Percentiles rank a stretch among this genome's conserved stretches.
phyloP scores from a whole-genome alignment of 2,113 vertebrate species.

The Leptocoma aspasia region DNA sequence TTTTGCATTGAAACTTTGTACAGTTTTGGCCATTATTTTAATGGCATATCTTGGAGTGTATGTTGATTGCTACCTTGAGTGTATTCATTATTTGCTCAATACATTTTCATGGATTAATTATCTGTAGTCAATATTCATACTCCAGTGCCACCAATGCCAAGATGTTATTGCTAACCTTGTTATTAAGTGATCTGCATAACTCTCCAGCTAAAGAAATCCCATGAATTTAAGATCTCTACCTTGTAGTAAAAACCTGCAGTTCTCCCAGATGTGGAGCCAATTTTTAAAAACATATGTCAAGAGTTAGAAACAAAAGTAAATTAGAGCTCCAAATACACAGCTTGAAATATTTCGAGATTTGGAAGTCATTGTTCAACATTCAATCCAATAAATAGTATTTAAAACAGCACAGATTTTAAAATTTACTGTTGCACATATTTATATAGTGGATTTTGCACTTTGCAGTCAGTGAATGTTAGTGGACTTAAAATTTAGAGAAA shows the following conservation, averaged over 20 bases:
- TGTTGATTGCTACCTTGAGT: neutral
- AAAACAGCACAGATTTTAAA: neutral
- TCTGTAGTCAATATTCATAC: neutral
- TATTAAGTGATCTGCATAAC: neutral
- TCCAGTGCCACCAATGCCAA: neutral
- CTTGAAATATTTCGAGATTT: neutral
- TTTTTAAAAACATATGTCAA: neutral
- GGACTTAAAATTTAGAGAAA: neutral
- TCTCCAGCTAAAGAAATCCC: neutral
- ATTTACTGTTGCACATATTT: neutral
- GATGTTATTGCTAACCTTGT: neutral
- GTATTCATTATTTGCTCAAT: neutral
- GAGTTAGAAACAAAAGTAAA: neutral
- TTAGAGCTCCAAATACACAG: neutral
- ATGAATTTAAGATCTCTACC: neutral
- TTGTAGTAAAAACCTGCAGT: neutral
- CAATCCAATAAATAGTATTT: neutral
- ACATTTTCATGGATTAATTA: neutral
- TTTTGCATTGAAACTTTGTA: neutral
- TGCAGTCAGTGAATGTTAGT: neutral
- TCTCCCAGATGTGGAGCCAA: neutral
- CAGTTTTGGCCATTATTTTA: neutral
- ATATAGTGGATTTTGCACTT: neutral
- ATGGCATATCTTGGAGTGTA: neutral
- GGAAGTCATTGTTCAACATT: neutral